A percentile compares a stretch with the other conserved stretches of the same genome.
phyloP scores from a whole-genome alignment of 2,797 vertebrate genomes.

The Pseudomugil tenellus region DNA sequence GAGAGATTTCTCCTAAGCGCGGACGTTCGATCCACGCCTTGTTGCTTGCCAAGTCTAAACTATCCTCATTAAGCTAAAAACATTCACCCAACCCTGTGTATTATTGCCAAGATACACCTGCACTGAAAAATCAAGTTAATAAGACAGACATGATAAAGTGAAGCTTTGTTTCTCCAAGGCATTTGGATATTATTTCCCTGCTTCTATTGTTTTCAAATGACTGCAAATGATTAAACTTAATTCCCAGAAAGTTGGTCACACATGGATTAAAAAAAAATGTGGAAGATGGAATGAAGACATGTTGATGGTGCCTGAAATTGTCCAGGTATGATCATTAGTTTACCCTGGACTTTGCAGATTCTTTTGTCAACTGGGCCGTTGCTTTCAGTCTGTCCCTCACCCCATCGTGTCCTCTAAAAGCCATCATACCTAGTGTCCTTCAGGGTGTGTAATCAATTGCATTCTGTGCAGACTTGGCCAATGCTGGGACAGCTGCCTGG shows the following conservation, averaged over 20 bases:
- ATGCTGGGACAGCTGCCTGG: constrained; percentile 60
- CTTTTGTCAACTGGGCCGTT: constrained; percentile 57
- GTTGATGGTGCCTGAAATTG: constrained; percentile 45
- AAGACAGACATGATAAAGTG: constrained; percentile 20
- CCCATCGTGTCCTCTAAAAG: constrained; percentile 52
- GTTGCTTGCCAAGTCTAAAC: constrained; percentile 72
- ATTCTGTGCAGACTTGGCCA: constrained; percentile 63
- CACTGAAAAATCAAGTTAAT: constrained; percentile 18
- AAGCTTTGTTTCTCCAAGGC: constrained; percentile 4
- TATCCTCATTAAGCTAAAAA: constrained; percentile 76
- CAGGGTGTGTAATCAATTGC: constrained; percentile 74
- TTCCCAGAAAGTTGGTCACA: constrained; percentile 8
- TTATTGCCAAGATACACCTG: constrained; percentile 61
- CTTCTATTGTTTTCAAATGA: constrained; percentile 28
- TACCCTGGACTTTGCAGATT: constrained; percentile 58
- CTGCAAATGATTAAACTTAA: constrained; percentile 23
- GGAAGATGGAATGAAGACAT: constrained; percentile 4
- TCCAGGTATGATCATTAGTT: constrained; percentile 45
- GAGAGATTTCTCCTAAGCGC: constrained; percentile 71
- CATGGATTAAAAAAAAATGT: neutral
- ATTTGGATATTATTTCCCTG: constrained; percentile 23
- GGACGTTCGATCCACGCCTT: constrained; percentile 62
- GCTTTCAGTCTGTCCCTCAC: constrained; percentile 39
- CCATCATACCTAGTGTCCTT: constrained; percentile 67
- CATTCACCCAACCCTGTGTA: constrained; percentile 53